A percentile compares a stretch with the other conserved stretches of the same genome.
phyloP scores from a whole-genome alignment of 1,140 invertebrate genomes.

The Apolygus lucorum region DNA sequence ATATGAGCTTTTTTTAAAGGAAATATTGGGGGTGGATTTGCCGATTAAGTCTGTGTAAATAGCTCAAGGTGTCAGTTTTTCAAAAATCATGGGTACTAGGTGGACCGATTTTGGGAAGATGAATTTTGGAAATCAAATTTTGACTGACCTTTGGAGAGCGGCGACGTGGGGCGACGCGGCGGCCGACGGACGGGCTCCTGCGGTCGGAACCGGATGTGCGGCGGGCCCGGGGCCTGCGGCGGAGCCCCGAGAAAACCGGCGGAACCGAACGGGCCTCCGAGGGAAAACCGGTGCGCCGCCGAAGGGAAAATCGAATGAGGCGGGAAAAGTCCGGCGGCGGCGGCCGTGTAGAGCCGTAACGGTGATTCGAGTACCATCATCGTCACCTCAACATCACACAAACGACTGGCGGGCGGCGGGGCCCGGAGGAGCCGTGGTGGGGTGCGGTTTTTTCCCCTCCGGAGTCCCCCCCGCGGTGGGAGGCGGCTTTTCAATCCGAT shows the following conservation, averaged over 20 bases:
- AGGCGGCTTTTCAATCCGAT: no score
- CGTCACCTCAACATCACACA: constrained; percentile 19
- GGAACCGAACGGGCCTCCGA: background rate
- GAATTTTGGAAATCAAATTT: no score
- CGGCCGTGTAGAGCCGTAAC: constrained; percentile 13
- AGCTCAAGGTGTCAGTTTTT: no score
- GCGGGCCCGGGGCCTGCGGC: background rate
- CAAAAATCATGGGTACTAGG: no score
- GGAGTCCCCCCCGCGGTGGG: background rate
- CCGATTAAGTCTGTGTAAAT: no score
- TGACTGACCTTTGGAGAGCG: constrained; percentile 13
- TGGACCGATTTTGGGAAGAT: no score
- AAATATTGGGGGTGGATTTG: no score
- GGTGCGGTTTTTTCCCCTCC: background rate
- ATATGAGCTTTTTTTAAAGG: no score
- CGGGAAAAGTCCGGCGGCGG: constrained; percentile 11
- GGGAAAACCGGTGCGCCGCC: constrained; percentile 9
- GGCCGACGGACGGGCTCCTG: constrained; percentile 2
- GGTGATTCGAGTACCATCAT: constrained; percentile 19
- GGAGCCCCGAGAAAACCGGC: constrained; percentile 14
- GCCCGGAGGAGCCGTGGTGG: background rate
- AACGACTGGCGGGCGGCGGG: background rate
- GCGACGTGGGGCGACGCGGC: background rate
- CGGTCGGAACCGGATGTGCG: constrained; percentile 10
- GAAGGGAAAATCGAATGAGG: constrained; percentile 10